Evolutionary conservation across 2,797 vertebrate species (phyloP).

Genomic region (Valencia hispanica): DNA sequence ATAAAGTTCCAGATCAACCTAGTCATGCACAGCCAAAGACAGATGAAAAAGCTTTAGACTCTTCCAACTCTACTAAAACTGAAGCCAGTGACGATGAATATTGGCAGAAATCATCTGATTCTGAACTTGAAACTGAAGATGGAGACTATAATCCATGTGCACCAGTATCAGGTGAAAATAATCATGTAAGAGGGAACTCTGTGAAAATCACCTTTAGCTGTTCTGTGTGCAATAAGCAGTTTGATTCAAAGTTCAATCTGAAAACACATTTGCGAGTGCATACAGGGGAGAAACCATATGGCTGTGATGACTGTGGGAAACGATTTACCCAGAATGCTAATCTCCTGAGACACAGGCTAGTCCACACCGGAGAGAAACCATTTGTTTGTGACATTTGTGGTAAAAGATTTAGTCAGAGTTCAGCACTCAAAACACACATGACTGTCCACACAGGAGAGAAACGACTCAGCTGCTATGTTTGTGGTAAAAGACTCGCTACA

Average conservation of each 20-base stretch:
- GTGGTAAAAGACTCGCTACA: background rate
- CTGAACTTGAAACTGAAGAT: slow-evolving; percentile 17
- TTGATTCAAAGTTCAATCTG: slow-evolving; percentile 2
- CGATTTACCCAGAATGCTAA: background rate
- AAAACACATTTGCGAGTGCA: slow-evolving; percentile 2
- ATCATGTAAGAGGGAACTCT: background rate
- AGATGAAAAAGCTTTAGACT: slow-evolving; percentile 1
- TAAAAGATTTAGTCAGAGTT: background rate
- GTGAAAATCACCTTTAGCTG: slow-evolving; percentile 3
- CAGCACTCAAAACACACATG: background rate
- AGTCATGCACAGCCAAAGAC: background rate
- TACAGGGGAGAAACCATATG: background rate
- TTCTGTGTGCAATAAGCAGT: slow-evolving; percentile 2
- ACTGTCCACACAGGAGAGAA: slow-evolving; percentile 3
- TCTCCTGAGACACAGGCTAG: background rate
- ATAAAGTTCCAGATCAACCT: background rate
- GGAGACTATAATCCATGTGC: background rate
- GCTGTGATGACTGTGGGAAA: slow-evolving; percentile 1
- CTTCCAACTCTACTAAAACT: slow-evolving; percentile 1
- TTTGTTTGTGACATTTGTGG: background rate
- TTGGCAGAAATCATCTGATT: slow-evolving; percentile 20
- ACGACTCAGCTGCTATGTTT: slow-evolving; percentile 1
- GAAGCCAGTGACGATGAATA: slow-evolving; percentile 20
- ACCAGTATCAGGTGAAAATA: background rate
- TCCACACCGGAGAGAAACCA: slow-evolving; percentile 4